Evolutionary conservation across 2,113 vertebrate species (phyloP), one percentile per base, ranked within the genome.

Genomic region (Actinemys pallida): DNA sequence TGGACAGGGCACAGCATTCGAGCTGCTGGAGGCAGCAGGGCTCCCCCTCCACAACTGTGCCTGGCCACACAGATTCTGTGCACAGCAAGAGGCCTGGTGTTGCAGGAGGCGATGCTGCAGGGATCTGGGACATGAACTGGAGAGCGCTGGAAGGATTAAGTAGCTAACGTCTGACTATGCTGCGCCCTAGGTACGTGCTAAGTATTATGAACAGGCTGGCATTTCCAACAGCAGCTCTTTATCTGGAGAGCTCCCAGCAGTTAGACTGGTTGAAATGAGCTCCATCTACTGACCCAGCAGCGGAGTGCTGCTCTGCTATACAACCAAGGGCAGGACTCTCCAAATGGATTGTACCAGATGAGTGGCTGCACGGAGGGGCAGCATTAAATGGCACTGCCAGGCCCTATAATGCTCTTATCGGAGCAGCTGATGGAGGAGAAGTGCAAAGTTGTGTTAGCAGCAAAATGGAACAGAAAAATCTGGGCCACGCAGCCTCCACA

Each of bases 261-360:
- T 0, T 1, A 10, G 10, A 87, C 65, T 16, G 56, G 52, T 6
- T 65, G 94, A 35, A 42, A 4, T 22, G 65, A 87, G 90, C 94
- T 94, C 95, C 65, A 3, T 81, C 57, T 75, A 24, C 89, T 45
- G 87, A 6, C 81, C 6, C 86, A 13, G 91, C 69, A n/a, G 80
- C 35, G 75, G 42, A 78, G 75, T 3, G 1, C 75, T 25, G 75
- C 24, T 78, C 59, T 9, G 52, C 17, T 69, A 2, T 2, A 22
- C 35, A 3, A 19, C 0, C 56, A 10, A 31, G 90, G 84, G 78
- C 90, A 87, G 4, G 0, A 4, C 52, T 59, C 87, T 65, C 85
- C 81, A 0, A 0, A 0, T 47, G 45, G n/a, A 35, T 29, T 1
- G 57, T 7, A 3, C 76, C 82, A 6, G 31, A 1, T 0, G 8